phyloP scores from a whole-genome alignment of 2,888 invertebrate species.

The Lepetodrilus schrolli region DNA sequence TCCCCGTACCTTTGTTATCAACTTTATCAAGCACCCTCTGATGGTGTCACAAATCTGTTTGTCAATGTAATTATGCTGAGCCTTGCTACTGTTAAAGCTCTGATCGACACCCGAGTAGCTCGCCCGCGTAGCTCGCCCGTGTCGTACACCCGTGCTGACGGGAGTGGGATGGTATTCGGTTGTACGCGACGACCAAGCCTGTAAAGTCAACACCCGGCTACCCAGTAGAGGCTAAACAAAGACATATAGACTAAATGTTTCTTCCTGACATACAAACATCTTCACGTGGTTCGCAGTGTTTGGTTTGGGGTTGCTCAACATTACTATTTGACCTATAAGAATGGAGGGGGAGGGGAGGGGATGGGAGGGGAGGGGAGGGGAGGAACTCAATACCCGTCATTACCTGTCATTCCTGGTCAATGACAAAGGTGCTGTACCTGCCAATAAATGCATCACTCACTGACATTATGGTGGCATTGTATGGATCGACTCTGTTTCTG shows the following conservation, averaged over 20 bases:
- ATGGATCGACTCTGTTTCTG: too few species aligned
- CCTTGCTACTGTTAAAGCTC: neutral
- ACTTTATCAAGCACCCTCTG: too few species aligned
- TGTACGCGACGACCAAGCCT: conserved; percentile 21
- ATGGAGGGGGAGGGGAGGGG: conserved; percentile 2
- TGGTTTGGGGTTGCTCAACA: neutral
- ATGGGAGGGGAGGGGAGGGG: neutral
- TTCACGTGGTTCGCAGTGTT: conserved; percentile 10
- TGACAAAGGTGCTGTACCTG: neutral
- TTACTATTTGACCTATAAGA: conserved; percentile 7
- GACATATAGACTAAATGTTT: conserved; percentile 24
- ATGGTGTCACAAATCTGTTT: conserved; percentile 25
- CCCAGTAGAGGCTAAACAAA: conserved; percentile 19
- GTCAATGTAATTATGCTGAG: neutral
- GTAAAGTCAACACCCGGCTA: conserved; percentile 27
- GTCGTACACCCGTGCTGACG: too few species aligned
- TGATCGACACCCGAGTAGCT: neutral
- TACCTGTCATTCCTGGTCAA: neutral
- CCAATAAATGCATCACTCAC: neutral
- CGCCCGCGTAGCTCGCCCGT: too few species aligned
- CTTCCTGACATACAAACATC: conserved; percentile 11
- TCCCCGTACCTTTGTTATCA: too few species aligned
- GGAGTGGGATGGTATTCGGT: neutral
- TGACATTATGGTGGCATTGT: too few species aligned
- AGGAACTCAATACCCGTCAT: neutral